Evolutionary conservation across 2,797 vertebrate species (phyloP).

Genomic region (Karalla daura): DNA sequence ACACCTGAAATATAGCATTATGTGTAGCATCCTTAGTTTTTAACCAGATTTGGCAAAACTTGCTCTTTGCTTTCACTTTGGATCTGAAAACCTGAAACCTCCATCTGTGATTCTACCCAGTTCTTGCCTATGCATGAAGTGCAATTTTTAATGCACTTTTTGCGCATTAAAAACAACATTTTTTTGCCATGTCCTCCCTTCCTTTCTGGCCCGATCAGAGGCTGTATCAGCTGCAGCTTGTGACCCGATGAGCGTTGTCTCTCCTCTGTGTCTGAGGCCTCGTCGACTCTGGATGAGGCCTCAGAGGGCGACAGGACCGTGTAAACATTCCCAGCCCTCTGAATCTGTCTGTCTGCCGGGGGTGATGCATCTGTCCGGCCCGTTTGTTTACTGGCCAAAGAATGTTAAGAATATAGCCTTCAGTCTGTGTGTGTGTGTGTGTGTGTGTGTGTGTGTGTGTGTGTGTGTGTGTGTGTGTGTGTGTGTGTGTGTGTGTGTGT

Average conservation of each 20-base stretch:
- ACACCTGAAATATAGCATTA: too few relatives aligned
- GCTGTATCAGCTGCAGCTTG: conserved; percentile 14
- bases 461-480: neutral
- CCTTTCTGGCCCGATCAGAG: conserved; percentile 12
- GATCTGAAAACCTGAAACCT: too few relatives aligned
- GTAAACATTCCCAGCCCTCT: conserved; percentile 77
- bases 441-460: conserved; percentile 7
- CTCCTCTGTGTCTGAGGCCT: conserved; percentile 13
- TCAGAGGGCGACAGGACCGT: conserved; percentile 57
- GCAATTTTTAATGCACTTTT: too few relatives aligned
- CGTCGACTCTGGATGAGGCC: conserved; percentile 44
- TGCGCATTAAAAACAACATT: too few relatives aligned
- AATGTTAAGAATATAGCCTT: conserved; percentile 73
- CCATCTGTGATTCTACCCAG: too few relatives aligned
- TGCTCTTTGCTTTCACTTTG: too few relatives aligned
- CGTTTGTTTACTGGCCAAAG: conserved; percentile 72
- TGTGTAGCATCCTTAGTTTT: too few relatives aligned
- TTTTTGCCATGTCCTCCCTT: neutral
- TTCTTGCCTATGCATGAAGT: too few relatives aligned
- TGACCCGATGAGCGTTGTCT: conserved; percentile 33
- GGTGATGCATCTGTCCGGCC: conserved; percentile 69
- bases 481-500: conserved; percentile 20
- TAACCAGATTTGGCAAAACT: too few relatives aligned
- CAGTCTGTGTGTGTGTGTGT: conserved; percentile 22
- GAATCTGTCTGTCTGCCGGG: conserved; percentile 55